Base-by-base conservation (phyloP, 2,888 invertebrate species). In the Diarsia dahlii region DNA sequence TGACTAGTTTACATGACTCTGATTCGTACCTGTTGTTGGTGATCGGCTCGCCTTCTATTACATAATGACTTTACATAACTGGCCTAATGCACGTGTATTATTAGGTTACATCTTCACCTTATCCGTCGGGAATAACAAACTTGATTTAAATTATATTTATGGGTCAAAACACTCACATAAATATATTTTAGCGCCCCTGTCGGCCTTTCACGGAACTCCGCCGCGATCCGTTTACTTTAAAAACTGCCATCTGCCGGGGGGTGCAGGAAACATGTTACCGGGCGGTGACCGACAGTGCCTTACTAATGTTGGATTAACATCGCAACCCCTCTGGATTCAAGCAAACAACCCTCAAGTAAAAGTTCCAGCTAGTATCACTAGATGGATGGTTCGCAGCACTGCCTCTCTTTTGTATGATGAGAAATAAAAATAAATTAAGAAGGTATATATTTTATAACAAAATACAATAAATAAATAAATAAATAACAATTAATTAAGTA, bases 201-300 rank as follows among this genome's bases (percentile, higher is more conserved):
- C 23, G 56, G 23, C 23, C 23, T 23, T 56, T 28, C 58, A 28
- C 9, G 28, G 28, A 15, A 28, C 15, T 28, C 28, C 9, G 58
- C 18, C 28, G 28, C 9, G 0, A 8, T 28, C 28, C 18, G 9
- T 13, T 39, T 13, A 13, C 13, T 63, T 8, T 5, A n/a, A 23
- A 23, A 8, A 69, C 9, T 52, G 54, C 74, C 71, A 82, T 69
- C 82, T 78, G 15, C 13, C 60, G 71, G 1, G 12, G 67, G 71
- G 82, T 63, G 28, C n/a, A 20, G 2, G 1, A 10, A 64, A 23
- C 20, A 6, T 3, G 20, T n/a, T 15, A 20, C 34, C 15, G 0
- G 23, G 10, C 2, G 39, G 39, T 39, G 39, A 48, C 18, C 66
- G 48, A 28, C 45, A 50, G n/a, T 9, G 18, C 10, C 54, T 13